Conservation (phyloP, 1,140 invertebrate genomes). For the Amphibalanus amphitrite region DNA sequence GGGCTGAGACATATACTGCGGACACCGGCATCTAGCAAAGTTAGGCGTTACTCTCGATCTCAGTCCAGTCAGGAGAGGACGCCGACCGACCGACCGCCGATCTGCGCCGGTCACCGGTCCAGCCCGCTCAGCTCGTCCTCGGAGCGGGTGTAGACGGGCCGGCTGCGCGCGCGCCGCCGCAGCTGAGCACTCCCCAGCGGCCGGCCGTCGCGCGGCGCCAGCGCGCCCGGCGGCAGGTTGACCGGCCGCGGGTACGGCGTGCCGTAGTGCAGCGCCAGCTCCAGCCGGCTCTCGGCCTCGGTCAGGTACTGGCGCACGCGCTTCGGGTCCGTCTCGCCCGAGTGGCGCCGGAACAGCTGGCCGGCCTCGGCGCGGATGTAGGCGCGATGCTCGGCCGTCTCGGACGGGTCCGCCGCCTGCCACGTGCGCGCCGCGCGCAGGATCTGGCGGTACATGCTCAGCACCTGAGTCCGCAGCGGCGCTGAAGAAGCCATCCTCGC, state of each 20-base stretch:
- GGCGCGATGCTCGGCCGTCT: slow-evolving; percentile 17
- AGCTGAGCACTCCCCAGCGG: not conserved
- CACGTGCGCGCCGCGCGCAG: slow-evolving; percentile 7
- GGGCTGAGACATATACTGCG: too few species aligned
- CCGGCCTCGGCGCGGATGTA: slow-evolving; percentile 23
- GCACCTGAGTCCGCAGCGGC: not conserved
- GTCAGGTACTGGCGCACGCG: slow-evolving; percentile 20
- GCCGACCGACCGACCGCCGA: too few species aligned
- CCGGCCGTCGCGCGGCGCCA: not conserved
- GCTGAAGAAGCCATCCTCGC: too few species aligned
- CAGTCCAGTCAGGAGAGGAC: too few species aligned
- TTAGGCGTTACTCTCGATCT: too few species aligned
- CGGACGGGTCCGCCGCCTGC: slow-evolving; percentile 3
- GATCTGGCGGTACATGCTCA: slow-evolving; percentile 9
- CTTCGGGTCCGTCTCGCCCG: slow-evolving; percentile 20
- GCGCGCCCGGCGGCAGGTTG: slow-evolving; percentile 14
- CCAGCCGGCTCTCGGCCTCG: slow-evolving; percentile 23
- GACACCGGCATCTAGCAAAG: too few species aligned
- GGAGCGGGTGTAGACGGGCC: not conserved
- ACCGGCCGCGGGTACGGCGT: slow-evolving; percentile 24
- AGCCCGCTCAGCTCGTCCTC: not conserved
- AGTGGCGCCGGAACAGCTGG: slow-evolving; percentile 22
- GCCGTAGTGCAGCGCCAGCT: slow-evolving; percentile 22
- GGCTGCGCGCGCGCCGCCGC: not conserved
- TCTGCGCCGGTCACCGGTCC: too few species aligned